Base-by-base conservation (phyloP, 2,113 vertebrate genomes). In the Phycodurus eques region DNA sequence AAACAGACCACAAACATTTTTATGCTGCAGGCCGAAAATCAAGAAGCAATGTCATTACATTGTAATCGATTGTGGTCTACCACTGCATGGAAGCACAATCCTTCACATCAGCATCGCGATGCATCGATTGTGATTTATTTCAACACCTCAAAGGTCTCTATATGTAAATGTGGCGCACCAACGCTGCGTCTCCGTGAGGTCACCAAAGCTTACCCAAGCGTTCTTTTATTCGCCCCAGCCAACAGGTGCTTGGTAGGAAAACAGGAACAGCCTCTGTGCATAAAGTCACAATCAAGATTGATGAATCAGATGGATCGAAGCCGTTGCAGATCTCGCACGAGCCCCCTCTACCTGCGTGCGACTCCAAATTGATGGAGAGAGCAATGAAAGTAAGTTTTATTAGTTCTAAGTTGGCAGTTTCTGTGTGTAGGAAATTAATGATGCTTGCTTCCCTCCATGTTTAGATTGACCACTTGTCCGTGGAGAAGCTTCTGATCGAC, bases 241-340 rank as follows among this genome's bases (percentile, higher is more conserved):
- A 99, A 91, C 97, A 98, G 88, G 93, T 99, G 76, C 92, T 99
- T 86, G 97, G 96, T 62, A 94, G 96, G 83, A 98, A 95, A 94
- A 98, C 96, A 0, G 97, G 98, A 15, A 96, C 94, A 0, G 96
- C 96, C 0, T 94, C 97, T 67, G 92, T 98, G 71, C 96, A 99
- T 88, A 99, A 98, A 85, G 98, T 99, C 90, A 96, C 93, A 33
- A 95, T 99, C 91, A 98, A 94, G 91, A 98, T 99, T 47, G 97
- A 99, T 72, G 97, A 99, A 79, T 91, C 90, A 9, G 98, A 99
- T 90, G 95, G 94, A 79, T 99, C 97, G 14, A 99, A 98, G 91
- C 97, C 98, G 80, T 92, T 99, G 78, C 97, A 99, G 89, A 98
- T 99, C 87, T 96, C 94, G 83, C 98, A 99, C 81, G 97, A 99